phyloP scores from a whole-genome alignment of 1,140 invertebrate species.

The Amyelois transitella region DNA sequence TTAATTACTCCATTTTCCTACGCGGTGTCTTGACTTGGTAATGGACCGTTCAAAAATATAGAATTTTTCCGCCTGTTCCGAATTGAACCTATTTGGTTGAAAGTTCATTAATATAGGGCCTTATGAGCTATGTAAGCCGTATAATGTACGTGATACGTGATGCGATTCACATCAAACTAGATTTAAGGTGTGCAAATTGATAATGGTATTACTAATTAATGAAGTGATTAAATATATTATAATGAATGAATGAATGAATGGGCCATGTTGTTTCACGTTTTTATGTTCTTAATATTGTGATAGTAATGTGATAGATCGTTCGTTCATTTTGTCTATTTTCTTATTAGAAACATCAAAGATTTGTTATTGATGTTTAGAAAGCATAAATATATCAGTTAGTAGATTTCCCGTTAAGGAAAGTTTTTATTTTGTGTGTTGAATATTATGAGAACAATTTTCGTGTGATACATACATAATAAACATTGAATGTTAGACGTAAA shows the following conservation, averaged over 20 bases:
- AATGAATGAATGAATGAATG: not conserved
- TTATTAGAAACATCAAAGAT: not conserved
- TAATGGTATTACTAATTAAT: not conserved
- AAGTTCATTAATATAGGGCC: not conserved
- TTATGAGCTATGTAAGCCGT: not conserved
- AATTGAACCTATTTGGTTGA: too few relatives aligned
- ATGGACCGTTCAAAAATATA: too few relatives aligned
- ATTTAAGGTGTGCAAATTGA: not conserved
- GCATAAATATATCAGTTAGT: not conserved
- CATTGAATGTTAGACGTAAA: too few relatives aligned
- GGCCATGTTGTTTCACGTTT: slow-evolving; percentile 2
- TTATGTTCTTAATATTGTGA: slow-evolving; percentile 17
- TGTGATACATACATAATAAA: too few relatives aligned
- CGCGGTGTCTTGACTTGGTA: too few relatives aligned
- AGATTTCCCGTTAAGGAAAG: too few relatives aligned
- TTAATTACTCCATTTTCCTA: too few relatives aligned
- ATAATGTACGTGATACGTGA: not conserved
- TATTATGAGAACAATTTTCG: too few relatives aligned
- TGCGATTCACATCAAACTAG: not conserved
- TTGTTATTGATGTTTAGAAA: not conserved
- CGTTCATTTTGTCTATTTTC: not conserved
- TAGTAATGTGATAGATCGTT: slow-evolving; percentile 17
- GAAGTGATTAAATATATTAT: not conserved
- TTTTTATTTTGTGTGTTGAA: too few relatives aligned
- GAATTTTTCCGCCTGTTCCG: too few relatives aligned